Evolutionary conservation across 1,140 invertebrate genomes (phyloP).

Genomic region (Trichoplusia ni): DNA sequence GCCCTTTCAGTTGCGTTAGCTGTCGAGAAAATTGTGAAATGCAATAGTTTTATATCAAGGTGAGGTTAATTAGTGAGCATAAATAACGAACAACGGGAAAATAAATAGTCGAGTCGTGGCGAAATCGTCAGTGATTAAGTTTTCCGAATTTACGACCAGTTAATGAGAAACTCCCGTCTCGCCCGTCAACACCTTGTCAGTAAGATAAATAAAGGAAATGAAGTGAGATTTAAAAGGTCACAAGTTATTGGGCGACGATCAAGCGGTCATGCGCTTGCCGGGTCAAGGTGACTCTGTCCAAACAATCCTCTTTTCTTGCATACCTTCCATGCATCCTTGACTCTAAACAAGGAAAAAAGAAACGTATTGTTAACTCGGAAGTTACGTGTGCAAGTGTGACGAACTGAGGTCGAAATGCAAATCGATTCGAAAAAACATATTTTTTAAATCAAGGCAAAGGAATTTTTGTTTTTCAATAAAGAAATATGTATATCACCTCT

Average conservation of each 20-base stretch:
- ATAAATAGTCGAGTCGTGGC: not conserved
- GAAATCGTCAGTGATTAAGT: constrained; percentile 9
- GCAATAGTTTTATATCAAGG: constrained; percentile 1
- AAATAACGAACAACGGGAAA: not conserved
- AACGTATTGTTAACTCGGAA: constrained; percentile 49
- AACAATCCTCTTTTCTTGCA: constrained; percentile 43
- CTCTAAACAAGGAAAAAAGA: constrained; percentile 47
- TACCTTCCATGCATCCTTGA: constrained; percentile 22
- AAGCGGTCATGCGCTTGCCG: constrained; percentile 43
- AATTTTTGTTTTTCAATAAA: not conserved
- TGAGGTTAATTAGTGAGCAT: not conserved
- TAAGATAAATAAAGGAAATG: constrained; percentile 59
- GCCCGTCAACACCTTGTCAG: constrained; percentile 30
- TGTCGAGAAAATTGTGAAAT: constrained; percentile 23
- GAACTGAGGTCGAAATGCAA: constrained; percentile 7
- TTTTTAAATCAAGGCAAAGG: not conserved
- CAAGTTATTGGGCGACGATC: constrained; percentile 40
- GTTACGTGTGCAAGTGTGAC: constrained; percentile 38
- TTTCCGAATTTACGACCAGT: constrained; percentile 6
- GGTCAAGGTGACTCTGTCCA: constrained; percentile 56
- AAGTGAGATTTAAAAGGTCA: constrained; percentile 56
- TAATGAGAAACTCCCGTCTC: not conserved
- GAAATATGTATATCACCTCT: not conserved
- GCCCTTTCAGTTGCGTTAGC: not conserved
- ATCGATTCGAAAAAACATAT: not conserved